Conservation (phyloP, 2,797 vertebrate genomes). For the Silurus aristotelis region DNA sequence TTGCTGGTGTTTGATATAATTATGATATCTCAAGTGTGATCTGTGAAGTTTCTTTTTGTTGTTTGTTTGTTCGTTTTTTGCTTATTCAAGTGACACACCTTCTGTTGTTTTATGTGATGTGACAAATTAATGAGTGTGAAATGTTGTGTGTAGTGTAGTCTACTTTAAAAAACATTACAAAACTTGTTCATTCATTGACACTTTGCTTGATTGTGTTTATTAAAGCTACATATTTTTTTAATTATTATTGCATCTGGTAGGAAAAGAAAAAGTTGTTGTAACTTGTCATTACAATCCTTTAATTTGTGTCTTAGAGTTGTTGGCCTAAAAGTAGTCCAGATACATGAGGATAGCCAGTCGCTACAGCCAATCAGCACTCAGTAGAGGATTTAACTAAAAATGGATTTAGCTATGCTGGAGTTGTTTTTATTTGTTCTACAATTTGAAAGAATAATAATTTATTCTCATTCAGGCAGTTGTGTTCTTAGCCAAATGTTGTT, state of each 20-base stretch:
- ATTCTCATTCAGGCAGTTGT: not conserved
- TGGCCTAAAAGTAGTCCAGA: too few relatives aligned
- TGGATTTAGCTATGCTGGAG: not conserved
- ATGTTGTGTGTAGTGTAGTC: not conserved
- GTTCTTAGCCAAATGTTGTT: not conserved
- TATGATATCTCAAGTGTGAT: not conserved
- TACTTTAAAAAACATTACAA: too few relatives aligned
- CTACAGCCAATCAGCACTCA: too few relatives aligned
- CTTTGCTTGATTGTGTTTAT: not conserved
- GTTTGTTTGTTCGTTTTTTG: not conserved
- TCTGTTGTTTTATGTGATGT: not conserved
- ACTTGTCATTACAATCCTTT: not conserved
- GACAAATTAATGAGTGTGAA: not conserved
- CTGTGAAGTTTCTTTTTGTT: too few relatives aligned
- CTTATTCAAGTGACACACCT: not conserved
- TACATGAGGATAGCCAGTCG: too few relatives aligned
- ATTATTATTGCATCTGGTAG: not conserved
- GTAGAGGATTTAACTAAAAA: not conserved
- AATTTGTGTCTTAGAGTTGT: too few relatives aligned
- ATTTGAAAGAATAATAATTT: not conserved
- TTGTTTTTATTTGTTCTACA: not conserved
- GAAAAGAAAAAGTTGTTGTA: not conserved
- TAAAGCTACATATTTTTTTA: not conserved
- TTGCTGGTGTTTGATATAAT: not conserved
- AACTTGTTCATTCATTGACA: too few relatives aligned